phyloP scores from a whole-genome alignment of 2,888 invertebrate species.

The Agonopterix heracliana region DNA sequence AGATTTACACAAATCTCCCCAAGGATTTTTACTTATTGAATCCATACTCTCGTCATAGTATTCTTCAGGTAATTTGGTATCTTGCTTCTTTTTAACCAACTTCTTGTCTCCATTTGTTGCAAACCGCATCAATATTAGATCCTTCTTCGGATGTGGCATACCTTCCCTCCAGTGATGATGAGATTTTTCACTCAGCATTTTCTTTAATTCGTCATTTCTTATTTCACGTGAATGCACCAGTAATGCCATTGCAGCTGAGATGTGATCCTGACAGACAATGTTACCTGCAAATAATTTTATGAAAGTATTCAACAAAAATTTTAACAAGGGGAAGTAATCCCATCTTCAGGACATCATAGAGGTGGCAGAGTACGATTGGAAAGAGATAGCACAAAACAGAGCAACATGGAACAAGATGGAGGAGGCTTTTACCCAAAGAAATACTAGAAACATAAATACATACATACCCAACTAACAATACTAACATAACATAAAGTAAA shows the following conservation, averaged over 20 bases:
- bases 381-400: too few relatives aligned
- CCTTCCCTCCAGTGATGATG: conserved; percentile 87
- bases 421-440: too few relatives aligned
- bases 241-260: conserved; percentile 77
- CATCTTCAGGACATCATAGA: too few relatives aligned
- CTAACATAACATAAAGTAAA: too few relatives aligned
- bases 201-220: conserved; percentile 46
- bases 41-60: conserved; percentile 41
- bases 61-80: conserved; percentile 28
- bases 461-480: too few relatives aligned
- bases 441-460: too few relatives aligned
- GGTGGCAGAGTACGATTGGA: too few relatives aligned
- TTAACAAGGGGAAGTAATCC: too few relatives aligned
- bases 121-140: conserved; percentile 83
- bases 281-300: conserved; percentile 68
- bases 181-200: conserved; percentile 67
- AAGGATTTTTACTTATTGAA: conserved; percentile 78
- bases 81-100: conserved; percentile 61
- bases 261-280: conserved; percentile 78
- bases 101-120: conserved; percentile 84
- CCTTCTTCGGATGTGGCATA: conserved; percentile 78
- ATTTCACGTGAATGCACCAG: conserved; percentile 74
- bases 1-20: conserved; percentile 82
- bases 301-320: background rate
- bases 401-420: too few relatives aligned